phyloP scores from a whole-genome alignment of 2,888 invertebrate genomes.

The Eugnorisma glareosa region DNA sequence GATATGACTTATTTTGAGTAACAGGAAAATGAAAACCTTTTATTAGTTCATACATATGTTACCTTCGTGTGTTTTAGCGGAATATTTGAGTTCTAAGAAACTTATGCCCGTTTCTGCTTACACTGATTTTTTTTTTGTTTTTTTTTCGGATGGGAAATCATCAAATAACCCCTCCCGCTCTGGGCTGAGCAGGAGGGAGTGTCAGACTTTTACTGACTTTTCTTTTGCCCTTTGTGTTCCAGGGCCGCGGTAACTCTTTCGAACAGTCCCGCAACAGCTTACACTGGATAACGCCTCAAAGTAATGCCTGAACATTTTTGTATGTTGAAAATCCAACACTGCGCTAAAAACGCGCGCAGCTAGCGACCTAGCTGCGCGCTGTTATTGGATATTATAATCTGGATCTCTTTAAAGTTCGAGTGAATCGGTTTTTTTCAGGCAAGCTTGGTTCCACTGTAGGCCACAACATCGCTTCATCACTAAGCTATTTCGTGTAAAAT shows the following conservation, averaged over 20 bases:
- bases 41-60: background rate
- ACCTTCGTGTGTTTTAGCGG: background rate
- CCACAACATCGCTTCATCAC: background rate
- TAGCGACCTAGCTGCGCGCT: too few relatives aligned
- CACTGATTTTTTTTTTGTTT: too few relatives aligned
- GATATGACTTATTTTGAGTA: background rate
- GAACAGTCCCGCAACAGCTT: too few relatives aligned
- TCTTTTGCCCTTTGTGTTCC: too few relatives aligned
- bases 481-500: background rate
- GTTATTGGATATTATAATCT: background rate
- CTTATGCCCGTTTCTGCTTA: background rate
- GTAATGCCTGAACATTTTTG: background rate
- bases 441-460: background rate
- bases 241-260: too few relatives aligned
- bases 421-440: background rate
- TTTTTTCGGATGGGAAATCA: too few relatives aligned
- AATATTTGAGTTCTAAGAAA: background rate
- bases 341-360: background rate
- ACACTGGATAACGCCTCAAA: background rate
- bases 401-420: background rate
- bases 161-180: too few relatives aligned
- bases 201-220: too few relatives aligned
- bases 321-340: background rate
- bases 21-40: slow-evolving; percentile 8
- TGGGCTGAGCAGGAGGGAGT: too few relatives aligned